Conservation (phyloP, 2,888 invertebrate species). For the Seira sanloemensis region DNA sequence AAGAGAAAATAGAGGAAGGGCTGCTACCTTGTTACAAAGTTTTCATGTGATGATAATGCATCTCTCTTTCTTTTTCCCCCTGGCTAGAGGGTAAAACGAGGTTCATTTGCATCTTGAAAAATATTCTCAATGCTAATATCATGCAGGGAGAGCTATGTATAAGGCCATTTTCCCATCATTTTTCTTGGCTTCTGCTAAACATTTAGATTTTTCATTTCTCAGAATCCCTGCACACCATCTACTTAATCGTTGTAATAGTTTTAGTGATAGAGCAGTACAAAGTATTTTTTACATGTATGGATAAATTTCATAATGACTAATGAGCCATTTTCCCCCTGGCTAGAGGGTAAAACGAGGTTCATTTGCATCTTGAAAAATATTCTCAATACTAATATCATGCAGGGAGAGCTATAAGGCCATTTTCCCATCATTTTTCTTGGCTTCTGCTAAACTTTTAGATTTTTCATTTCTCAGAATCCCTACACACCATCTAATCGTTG, state of each 20-base stretch:
- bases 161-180: no score
- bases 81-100: constrained; percentile 7
- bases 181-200: no score
- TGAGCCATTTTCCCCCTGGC: no score
- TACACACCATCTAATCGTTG: neutral
- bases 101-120: constrained; percentile 57
- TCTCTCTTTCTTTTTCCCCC: neutral
- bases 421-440: neutral
- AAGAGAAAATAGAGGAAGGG: constrained; percentile 15
- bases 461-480: neutral
- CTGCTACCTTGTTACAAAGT: constrained; percentile 55
- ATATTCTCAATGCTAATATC: constrained; percentile 46
- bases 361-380: no score
- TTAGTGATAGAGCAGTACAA: no score
- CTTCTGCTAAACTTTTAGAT: neutral
- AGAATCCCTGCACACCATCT: no score
- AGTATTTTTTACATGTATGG: no score
- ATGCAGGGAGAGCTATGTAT: constrained; percentile 54
- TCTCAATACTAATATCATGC: neutral
- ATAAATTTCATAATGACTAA: no score
- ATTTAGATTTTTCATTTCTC: no score
- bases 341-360: no score
- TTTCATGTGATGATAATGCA: no score
- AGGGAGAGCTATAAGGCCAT: neutral
- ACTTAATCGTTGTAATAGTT: no score